Conservation (phyloP, 1,140 invertebrate genomes). For the Gonioctena quinquepunctata region DNA sequence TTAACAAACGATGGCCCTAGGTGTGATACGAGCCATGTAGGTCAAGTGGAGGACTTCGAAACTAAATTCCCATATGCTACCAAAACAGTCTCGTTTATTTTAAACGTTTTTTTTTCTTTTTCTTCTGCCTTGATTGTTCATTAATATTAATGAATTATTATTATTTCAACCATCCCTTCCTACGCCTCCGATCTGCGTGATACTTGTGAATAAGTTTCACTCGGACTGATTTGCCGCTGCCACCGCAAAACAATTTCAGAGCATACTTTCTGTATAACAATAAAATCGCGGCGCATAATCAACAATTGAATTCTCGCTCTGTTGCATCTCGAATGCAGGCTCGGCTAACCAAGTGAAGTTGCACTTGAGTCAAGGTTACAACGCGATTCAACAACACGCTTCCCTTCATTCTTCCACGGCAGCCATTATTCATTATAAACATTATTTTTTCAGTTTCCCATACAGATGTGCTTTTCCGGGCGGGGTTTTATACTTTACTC, state of each 20-base stretch:
- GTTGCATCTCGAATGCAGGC: conserved; percentile 33
- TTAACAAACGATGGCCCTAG: too few relatives aligned
- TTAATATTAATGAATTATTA: too few relatives aligned
- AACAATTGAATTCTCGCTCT: conserved; percentile 24
- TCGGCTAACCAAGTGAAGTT: conserved; percentile 38
- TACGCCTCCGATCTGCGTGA: neutral
- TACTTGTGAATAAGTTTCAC: neutral
- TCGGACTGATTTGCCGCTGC: neutral
- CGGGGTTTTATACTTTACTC: too few relatives aligned
- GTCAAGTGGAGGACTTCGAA: too few relatives aligned
- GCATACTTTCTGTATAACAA: neutral
- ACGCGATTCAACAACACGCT: conserved; percentile 16
- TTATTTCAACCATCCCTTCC: too few relatives aligned
- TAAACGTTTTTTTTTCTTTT: too few relatives aligned
- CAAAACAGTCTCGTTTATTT: too few relatives aligned
- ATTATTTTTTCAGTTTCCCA: neutral
- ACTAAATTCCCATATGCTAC: too few relatives aligned
- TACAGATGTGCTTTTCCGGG: neutral
- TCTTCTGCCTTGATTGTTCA: too few relatives aligned
- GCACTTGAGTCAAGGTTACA: conserved; percentile 38
- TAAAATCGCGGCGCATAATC: conserved; percentile 7
- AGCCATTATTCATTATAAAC: neutral
- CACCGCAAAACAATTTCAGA: neutral
- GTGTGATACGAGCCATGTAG: too few relatives aligned
- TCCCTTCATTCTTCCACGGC: neutral